Percentiles rank a stretch among this genome's conserved stretches.
These are phyloP conservation scores for Oligia strigilis DNA, from an alignment of 2,888 invertebrate species.

Conservation along the genomic window DNA sequence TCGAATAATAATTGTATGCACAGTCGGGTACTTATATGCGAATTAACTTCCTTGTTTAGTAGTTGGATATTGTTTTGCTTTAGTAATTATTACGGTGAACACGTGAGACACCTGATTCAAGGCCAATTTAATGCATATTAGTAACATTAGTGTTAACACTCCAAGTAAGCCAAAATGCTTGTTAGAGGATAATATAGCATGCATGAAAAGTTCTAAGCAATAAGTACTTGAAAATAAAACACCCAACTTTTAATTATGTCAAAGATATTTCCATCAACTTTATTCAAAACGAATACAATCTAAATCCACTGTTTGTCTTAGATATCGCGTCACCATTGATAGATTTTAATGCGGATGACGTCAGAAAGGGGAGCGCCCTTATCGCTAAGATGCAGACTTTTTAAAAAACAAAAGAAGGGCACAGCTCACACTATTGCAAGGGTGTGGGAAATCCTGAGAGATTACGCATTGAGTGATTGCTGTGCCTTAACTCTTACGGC, in stretches of 20 bases:
- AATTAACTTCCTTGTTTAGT: not conserved
- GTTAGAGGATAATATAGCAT: not conserved
- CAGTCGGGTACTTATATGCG: not conserved
- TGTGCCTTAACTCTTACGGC: constrained; percentile 85
- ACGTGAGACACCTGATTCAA: not conserved
- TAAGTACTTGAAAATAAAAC: not conserved
- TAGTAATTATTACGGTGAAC: not conserved
- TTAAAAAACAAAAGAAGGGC: constrained; percentile 82
- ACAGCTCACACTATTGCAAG: constrained; percentile 78
- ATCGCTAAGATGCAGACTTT: constrained; percentile 84
- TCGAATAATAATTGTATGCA: not conserved
- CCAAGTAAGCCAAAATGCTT: not conserved
- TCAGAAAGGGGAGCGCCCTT: constrained; percentile 78
- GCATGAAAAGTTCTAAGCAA: not conserved
- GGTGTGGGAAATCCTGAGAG: constrained; percentile 86
- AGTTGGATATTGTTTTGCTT: not conserved
- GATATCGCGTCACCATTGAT: constrained; percentile 66
- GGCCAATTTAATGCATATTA: constrained; percentile 9
- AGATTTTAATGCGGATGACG: constrained; percentile 75
- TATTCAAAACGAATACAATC: constrained; percentile 42
- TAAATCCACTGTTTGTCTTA: constrained; percentile 41
- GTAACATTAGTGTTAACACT: not conserved
- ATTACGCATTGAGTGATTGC: constrained; percentile 90
- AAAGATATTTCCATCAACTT: constrained; percentile 22
- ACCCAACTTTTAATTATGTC: not conserved